These are phyloP conservation scores for Chaetophractus vellerosus DNA, from an alignment of 2,797 vertebrate genomes.

Conservation along the genomic window DNA sequence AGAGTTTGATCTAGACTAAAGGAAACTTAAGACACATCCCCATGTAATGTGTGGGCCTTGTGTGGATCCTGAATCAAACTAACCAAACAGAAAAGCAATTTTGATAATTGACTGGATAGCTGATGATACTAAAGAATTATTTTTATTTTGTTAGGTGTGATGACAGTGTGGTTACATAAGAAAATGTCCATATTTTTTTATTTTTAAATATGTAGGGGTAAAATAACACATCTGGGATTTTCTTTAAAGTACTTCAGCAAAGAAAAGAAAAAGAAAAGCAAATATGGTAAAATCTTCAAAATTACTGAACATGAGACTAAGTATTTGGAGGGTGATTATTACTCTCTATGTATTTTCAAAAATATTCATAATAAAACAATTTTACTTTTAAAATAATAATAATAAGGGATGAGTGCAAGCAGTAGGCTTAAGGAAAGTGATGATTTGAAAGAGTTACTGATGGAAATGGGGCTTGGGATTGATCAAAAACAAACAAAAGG, in stretches of 20 bases:
- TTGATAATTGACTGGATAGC: background rate
- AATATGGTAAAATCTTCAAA: background rate
- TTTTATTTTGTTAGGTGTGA: background rate
- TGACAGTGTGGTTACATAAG: background rate
- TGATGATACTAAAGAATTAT: background rate
- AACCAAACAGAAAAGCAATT: background rate
- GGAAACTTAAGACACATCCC: background rate
- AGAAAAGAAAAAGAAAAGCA: background rate
- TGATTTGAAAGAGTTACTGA: background rate
- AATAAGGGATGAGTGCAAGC: background rate
- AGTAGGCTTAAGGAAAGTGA: background rate
- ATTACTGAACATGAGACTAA: background rate
- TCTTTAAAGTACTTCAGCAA: slow-evolving; percentile 43
- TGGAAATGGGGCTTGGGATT: background rate
- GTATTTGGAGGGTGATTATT: background rate
- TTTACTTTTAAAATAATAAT: background rate
- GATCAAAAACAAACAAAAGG: background rate
- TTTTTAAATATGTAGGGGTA: background rate
- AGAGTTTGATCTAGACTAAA: background rate
- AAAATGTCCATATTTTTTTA: background rate
- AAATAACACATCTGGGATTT: background rate
- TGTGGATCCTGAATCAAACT: background rate
- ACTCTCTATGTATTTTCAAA: background rate
- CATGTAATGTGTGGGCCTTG: background rate
- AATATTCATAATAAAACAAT: slow-evolving; percentile 14